Percentiles rank a stretch among this genome's conserved stretches.
These are phyloP conservation scores for Poecilia gillii DNA, from an alignment of 2,797 vertebrate genomes.

Conservation along the genomic window DNA sequence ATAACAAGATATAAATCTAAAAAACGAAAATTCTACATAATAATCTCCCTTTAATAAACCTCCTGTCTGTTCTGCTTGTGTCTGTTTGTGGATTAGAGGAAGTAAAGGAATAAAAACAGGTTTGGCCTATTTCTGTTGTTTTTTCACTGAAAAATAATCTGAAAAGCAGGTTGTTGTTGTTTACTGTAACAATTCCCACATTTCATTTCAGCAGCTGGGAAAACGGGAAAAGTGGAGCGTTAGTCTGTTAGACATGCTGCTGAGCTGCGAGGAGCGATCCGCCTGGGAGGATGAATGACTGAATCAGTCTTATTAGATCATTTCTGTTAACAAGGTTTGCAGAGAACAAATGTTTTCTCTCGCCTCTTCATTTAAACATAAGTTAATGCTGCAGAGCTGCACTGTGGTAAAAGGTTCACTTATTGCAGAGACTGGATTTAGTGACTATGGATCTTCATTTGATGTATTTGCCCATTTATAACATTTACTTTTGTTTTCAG, in stretches of 20 bases:
- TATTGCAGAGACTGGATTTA: not conserved
- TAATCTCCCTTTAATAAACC: not conserved
- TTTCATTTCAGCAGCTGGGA: not conserved
- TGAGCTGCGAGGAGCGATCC: not conserved
- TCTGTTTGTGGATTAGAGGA: not conserved
- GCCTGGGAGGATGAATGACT: not conserved
- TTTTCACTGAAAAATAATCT: not conserved
- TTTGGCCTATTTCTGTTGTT: not conserved
- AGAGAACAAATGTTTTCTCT: not conserved
- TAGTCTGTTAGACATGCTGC: not conserved
- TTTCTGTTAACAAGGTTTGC: not conserved
- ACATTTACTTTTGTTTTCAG: not conserved
- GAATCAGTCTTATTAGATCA: not conserved
- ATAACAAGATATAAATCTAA: no score
- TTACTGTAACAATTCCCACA: not conserved
- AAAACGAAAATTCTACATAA: no score
- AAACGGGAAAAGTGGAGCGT: not conserved
- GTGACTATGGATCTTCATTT: not conserved
- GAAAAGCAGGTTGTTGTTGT: not conserved
- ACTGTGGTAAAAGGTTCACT: not conserved
- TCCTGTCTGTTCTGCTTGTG: not conserved
- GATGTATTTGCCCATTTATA: not conserved
- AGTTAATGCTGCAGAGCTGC: conserved; percentile 2
- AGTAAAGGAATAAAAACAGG: not conserved
- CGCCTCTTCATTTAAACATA: not conserved